Evolutionary conservation across 2,888 invertebrate genomes (phyloP).

Genomic region (Brenthis ino): DNA sequence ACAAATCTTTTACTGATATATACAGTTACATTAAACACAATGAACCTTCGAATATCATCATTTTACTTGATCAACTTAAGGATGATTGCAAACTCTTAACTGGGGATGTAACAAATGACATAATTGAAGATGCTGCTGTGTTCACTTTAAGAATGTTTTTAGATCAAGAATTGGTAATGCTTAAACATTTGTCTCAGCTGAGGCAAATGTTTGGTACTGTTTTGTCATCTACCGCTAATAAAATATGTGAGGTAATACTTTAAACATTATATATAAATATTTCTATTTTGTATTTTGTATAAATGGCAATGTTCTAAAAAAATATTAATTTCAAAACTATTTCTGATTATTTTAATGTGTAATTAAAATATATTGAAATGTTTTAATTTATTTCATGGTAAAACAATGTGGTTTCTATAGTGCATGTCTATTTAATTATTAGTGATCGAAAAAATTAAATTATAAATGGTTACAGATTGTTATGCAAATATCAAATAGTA

Average conservation of each 20-base stretch:
- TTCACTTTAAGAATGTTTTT: constrained; percentile 84
- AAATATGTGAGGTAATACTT: constrained; percentile 80
- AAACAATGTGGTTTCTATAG: no score
- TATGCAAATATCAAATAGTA: constrained; percentile 64
- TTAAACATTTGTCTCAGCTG: constrained; percentile 81
- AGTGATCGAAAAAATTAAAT: background rate
- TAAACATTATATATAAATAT: background rate
- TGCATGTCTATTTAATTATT: no score
- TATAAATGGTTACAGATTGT: constrained; percentile 62
- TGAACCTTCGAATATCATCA: constrained; percentile 60
- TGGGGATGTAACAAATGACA: constrained; percentile 81
- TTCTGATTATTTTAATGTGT: background rate
- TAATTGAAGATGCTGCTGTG: constrained; percentile 85
- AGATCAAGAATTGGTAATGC: constrained; percentile 81
- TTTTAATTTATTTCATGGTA: no score
- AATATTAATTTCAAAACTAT: no score
- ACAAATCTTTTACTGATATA: constrained; percentile 76
- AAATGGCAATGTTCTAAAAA: no score
- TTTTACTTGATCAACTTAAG: constrained; percentile 57
- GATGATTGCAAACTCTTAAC: constrained; percentile 67
- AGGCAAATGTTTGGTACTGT: constrained; percentile 84
- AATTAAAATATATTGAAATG: background rate
- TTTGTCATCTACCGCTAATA: constrained; percentile 75
- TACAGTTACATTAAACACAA: constrained; percentile 66
- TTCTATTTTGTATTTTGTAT: background rate